Evolutionary conservation across 2,113 vertebrate species (phyloP).

Genomic region (Prunella fulvescens): DNA sequence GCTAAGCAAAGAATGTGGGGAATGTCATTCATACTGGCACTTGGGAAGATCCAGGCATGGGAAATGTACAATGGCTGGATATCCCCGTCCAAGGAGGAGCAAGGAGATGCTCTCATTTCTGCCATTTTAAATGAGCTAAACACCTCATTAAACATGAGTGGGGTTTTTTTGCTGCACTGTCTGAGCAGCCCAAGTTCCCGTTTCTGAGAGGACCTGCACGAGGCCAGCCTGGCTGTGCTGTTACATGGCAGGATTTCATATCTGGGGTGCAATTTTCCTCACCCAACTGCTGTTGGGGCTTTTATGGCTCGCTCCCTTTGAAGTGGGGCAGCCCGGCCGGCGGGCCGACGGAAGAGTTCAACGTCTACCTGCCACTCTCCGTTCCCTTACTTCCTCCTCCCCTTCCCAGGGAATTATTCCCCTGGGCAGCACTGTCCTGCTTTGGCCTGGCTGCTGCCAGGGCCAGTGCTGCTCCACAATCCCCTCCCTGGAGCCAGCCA

Average conservation of each 20-base stretch:
- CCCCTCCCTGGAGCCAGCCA: neutral
- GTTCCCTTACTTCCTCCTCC: neutral
- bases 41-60: neutral
- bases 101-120: neutral
- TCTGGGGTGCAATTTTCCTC: neutral
- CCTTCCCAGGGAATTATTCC: neutral
- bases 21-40: conserved; percentile 18
- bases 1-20: conserved; percentile 2
- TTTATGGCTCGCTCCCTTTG: neutral
- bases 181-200: neutral
- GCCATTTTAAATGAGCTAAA: neutral
- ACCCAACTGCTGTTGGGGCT: neutral
- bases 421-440: neutral
- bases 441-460: neutral
- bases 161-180: accelerated
- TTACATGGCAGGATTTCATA: neutral
- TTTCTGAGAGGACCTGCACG: neutral
- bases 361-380: neutral
- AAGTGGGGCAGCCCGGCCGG: accelerated
- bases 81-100: neutral
- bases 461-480: neutral
- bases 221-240: neutral
- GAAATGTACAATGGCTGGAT: neutral
- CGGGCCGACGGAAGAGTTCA: neutral
- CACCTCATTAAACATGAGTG: neutral